These are phyloP conservation scores for Diglossa cyanea DNA, from an alignment of 2,797 vertebrate species.

Conservation along the genomic window DNA sequence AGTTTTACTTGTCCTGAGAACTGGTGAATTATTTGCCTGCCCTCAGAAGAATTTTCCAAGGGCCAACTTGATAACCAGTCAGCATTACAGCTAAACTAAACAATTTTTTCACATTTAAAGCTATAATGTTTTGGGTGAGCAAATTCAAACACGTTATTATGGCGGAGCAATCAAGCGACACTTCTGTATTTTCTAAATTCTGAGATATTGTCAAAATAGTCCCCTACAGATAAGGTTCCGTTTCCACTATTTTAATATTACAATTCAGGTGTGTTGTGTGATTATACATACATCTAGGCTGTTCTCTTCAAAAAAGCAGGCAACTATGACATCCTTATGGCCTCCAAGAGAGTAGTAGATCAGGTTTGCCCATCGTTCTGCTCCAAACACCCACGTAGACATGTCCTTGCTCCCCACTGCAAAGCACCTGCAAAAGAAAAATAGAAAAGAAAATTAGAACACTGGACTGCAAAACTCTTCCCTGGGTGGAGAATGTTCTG, in stretches of 20 bases:
- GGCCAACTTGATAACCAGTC: neutral
- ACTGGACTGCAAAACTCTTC: neutral
- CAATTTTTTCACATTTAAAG: neutral
- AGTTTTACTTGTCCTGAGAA: neutral
- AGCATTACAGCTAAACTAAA: neutral
- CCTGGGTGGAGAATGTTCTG: neutral
- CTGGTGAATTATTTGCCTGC: neutral
- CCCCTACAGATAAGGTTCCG: neutral
- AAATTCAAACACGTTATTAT: neutral
- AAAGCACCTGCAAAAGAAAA: conserved; percentile 83
- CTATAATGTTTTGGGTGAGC: accelerated
- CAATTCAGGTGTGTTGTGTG: neutral
- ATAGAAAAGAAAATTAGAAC: neutral
- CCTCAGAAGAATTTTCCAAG: neutral
- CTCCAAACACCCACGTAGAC: conserved; percentile 97
- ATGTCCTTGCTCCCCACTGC: conserved; percentile 95
- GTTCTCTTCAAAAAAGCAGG: conserved; percentile 92
- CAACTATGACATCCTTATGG: conserved; percentile 91
- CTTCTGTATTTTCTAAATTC: neutral
- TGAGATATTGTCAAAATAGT: neutral
- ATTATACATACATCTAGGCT: conserved; percentile 87
- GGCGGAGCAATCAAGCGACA: neutral
- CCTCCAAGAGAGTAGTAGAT: conserved; percentile 93
- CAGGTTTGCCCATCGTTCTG: conserved; percentile 93
- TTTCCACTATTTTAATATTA: neutral